Evolutionary conservation across 2,113 vertebrate genomes (phyloP).

Genomic region (Accipiter cooperii): DNA sequence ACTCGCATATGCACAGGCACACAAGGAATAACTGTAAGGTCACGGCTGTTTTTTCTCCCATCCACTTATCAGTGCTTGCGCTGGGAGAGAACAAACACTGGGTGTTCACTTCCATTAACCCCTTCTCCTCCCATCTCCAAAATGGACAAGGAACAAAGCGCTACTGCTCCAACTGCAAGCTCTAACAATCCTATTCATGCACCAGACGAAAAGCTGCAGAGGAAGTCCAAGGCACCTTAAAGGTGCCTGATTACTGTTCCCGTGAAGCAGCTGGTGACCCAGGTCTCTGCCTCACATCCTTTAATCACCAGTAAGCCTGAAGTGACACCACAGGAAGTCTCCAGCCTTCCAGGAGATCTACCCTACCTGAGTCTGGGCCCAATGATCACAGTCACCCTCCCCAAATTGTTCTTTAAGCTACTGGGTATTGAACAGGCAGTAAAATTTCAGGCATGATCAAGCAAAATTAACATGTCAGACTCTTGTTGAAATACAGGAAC

Average conservation of each 20-base stretch:
- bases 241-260: background rate
- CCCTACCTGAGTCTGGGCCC: background rate
- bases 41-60: constrained; percentile 30
- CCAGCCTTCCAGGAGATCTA: background rate
- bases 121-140: background rate
- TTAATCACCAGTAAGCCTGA: background rate
- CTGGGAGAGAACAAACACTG: constrained; percentile 32
- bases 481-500: background rate
- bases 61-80: constrained; percentile 31
- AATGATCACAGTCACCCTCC: background rate
- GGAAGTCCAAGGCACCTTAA: background rate
- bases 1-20: background rate
- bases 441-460: background rate
- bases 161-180: background rate
- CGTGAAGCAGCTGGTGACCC: background rate
- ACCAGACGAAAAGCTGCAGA: background rate
- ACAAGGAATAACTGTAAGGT: constrained; percentile 30
- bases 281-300: background rate
- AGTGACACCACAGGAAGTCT: background rate
- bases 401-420: background rate
- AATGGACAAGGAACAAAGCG: background rate
- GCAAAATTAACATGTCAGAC: background rate
- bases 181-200: background rate
- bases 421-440: background rate
- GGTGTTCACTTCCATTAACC: constrained; percentile 13